A percentile compares a stretch with the other conserved stretches of the same genome.
phyloP scores from a whole-genome alignment of 1,140 invertebrate species.

The Lerema accius region DNA sequence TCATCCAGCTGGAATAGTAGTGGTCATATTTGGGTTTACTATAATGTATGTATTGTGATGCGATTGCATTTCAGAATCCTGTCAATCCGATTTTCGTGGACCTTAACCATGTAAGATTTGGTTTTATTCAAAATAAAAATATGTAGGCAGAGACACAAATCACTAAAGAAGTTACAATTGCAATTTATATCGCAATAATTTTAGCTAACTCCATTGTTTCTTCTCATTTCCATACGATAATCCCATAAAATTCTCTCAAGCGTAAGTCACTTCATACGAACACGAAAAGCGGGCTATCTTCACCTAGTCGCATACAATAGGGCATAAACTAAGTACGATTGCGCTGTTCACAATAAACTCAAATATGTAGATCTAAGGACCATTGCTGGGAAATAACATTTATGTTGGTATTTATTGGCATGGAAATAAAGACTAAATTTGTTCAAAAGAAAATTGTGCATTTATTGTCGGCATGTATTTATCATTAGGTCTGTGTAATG shows the following conservation, averaged over 20 bases:
- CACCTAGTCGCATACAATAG: constrained; percentile 28
- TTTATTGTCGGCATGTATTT: background rate
- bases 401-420: background rate
- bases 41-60: too few species aligned
- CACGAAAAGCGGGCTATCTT: constrained; percentile 24
- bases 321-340: constrained; percentile 10
- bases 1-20: too few species aligned
- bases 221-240: constrained; percentile 13
- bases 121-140: too few species aligned
- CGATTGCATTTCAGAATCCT: too few species aligned
- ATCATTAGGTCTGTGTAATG: too few species aligned
- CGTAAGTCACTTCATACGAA: constrained; percentile 24
- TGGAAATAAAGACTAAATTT: constrained; percentile 3
- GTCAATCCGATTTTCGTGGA: too few species aligned
- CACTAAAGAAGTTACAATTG: too few species aligned
- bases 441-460: constrained; percentile 9
- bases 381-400: constrained; percentile 7
- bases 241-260: background rate
- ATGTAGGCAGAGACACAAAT: too few species aligned
- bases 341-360: constrained; percentile 9
- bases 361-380: constrained; percentile 16
- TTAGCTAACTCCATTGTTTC: constrained; percentile 12
- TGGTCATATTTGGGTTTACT: too few species aligned
- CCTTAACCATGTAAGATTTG: too few species aligned
- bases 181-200: background rate